Conservation (phyloP, 2,888 invertebrate species). For the Miltochrista miniata region DNA sequence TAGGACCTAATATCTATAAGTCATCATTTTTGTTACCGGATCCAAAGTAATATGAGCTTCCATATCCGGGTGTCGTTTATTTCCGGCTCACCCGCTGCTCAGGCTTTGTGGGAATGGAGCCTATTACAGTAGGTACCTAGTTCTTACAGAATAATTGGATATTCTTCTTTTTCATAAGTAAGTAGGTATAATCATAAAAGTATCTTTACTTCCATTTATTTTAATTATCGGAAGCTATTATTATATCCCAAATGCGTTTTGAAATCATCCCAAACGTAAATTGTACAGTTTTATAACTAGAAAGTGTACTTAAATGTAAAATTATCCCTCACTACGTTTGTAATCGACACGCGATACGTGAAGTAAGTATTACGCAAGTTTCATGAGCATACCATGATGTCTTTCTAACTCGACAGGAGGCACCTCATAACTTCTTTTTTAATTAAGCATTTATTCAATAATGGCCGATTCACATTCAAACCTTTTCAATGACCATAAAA, state of each 20-base stretch:
- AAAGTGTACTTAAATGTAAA: not conserved
- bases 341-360: conserved; percentile 5
- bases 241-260: not conserved
- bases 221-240: not conserved
- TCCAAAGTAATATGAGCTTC: too few relatives aligned
- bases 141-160: not conserved
- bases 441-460: conserved; percentile 10
- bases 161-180: too few relatives aligned
- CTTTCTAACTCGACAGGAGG: conserved; percentile 12
- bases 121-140: not conserved
- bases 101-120: too few relatives aligned
- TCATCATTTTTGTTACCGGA: too few relatives aligned
- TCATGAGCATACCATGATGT: not conserved
- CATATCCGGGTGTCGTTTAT: too few relatives aligned
- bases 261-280: not conserved
- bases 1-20: too few relatives aligned
- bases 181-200: too few relatives aligned
- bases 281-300: not conserved
- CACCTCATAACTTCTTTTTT: conserved; percentile 5
- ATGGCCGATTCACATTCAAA: not conserved
- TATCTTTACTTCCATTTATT: not conserved
- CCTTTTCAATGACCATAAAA: not conserved
- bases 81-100: too few relatives aligned
- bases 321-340: not conserved
- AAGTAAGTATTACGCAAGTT: not conserved